A percentile compares a stretch with the other conserved stretches of the same genome.
Conservation (phyloP, 2,797 vertebrate species). For the Neostethus bicornis region DNA sequence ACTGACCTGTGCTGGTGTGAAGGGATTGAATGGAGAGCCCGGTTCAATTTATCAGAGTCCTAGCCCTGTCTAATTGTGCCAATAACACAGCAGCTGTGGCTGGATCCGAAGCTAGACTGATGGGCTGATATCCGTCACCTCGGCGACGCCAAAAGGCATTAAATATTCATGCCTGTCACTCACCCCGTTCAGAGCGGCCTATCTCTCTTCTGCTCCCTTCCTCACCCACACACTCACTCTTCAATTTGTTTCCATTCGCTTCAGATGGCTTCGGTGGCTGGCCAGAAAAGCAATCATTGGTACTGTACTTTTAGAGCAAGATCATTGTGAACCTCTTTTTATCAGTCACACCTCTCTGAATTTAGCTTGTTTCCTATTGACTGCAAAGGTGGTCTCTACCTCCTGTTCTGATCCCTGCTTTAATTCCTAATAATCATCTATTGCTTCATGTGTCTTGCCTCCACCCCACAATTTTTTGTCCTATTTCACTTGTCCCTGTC, state of each 20-base stretch:
- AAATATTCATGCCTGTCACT: slow-evolving; percentile 82
- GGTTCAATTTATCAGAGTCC: slow-evolving; percentile 64
- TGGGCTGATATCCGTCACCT: slow-evolving; percentile 66
- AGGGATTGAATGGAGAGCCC: slow-evolving; percentile 47
- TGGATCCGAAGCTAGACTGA: slow-evolving; percentile 60
- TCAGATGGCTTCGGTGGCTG: slow-evolving; percentile 30
- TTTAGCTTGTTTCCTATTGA: slow-evolving; percentile 12
- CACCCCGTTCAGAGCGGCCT: slow-evolving; percentile 50
- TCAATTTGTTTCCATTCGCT: slow-evolving; percentile 40
- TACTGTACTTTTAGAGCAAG: slow-evolving; percentile 17
- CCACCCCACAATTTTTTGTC: slow-evolving; percentile 21
- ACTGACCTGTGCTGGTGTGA: slow-evolving; percentile 43
- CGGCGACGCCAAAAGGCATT: slow-evolving; percentile 61
- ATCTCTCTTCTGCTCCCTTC: slow-evolving; percentile 10
- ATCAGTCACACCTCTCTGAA: slow-evolving; percentile 14
- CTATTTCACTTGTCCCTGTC: slow-evolving; percentile 5
- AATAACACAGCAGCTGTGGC: slow-evolving; percentile 69
- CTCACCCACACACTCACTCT: background rate
- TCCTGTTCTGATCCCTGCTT: slow-evolving; percentile 23
- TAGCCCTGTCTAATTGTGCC: slow-evolving; percentile 69
- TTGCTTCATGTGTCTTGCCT: slow-evolving; percentile 10
- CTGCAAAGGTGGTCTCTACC: slow-evolving; percentile 11
- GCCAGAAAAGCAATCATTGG: slow-evolving; percentile 24
- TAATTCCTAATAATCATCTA: slow-evolving; percentile 31
- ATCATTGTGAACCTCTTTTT: slow-evolving; percentile 5